Evolutionary conservation across 2,797 vertebrate genomes (phyloP).

Genomic region (Sebastes iracundus): DNA sequence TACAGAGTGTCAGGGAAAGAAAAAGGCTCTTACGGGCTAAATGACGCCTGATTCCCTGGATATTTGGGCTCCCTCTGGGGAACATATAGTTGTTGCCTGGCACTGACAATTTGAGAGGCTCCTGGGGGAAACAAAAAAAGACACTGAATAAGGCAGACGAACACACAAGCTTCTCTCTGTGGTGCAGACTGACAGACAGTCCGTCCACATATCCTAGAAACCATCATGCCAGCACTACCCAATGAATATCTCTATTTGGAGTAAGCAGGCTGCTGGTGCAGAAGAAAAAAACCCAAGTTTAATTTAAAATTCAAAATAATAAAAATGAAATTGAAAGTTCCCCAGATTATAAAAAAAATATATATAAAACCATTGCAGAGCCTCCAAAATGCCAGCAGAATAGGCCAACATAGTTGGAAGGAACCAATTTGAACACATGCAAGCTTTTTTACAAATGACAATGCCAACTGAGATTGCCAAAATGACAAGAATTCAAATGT

Average conservation of each 20-base stretch:
- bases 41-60: constrained; percentile 86
- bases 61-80: constrained; percentile 79
- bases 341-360: neutral
- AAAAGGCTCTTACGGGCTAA: constrained; percentile 83
- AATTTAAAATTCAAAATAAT: neutral
- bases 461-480: constrained; percentile 52
- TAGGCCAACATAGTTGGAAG: constrained; percentile 33
- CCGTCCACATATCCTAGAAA: constrained; percentile 31
- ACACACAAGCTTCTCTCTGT: constrained; percentile 42
- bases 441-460: constrained; percentile 42
- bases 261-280: constrained; percentile 1
- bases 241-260: constrained; percentile 36
- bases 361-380: neutral
- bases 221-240: constrained; percentile 25
- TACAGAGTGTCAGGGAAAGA: constrained; percentile 60
- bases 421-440: constrained; percentile 50
- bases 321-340: constrained; percentile 15
- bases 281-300: neutral
- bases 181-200: constrained; percentile 56
- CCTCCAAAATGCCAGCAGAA: constrained; percentile 18
- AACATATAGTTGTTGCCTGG: constrained; percentile 78
- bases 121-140: constrained; percentile 75
- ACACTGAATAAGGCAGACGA: constrained; percentile 50
- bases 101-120: constrained; percentile 81
- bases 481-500: constrained; percentile 51